phyloP scores from a whole-genome alignment of 2,888 invertebrate species.

The Synergus gifuensis region DNA sequence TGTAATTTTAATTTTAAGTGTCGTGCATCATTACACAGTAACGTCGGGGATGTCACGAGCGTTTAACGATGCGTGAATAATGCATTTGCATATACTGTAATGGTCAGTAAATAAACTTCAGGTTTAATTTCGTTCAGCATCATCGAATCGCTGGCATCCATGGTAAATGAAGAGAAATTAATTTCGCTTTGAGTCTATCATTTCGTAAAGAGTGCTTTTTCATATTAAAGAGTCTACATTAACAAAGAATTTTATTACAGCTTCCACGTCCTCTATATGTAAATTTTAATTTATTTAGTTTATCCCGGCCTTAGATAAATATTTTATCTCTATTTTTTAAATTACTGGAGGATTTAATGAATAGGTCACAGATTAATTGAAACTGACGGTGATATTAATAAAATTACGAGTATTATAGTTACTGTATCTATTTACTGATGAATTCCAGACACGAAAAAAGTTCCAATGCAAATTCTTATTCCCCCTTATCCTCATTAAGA shows the following conservation, averaged over 20 bases:
- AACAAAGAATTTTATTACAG: slow-evolving; percentile 6
- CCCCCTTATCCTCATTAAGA: too few species aligned
- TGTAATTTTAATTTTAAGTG: slow-evolving; percentile 30
- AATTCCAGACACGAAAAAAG: too few species aligned
- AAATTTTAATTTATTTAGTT: neutral
- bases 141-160: neutral
- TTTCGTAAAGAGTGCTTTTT: slow-evolving; percentile 4
- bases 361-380: too few species aligned
- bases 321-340: neutral
- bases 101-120: slow-evolving; percentile 41
- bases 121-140: slow-evolving; percentile 30
- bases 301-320: neutral
- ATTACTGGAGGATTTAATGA: too few species aligned
- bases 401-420: too few species aligned
- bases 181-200: slow-evolving; percentile 19
- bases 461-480: too few species aligned
- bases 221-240: neutral
- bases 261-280: neutral
- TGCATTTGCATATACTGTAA: slow-evolving; percentile 36
- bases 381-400: too few species aligned
- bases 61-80: slow-evolving; percentile 38
- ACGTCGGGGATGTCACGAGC: slow-evolving; percentile 25
- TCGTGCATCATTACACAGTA: slow-evolving; percentile 28
- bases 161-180: slow-evolving; percentile 37
- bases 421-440: too few species aligned